Evolutionary conservation across 2,888 invertebrate species (phyloP), one percentile per base, ranked within the genome.

Genomic region (Andrena chrysosceles): DNA sequence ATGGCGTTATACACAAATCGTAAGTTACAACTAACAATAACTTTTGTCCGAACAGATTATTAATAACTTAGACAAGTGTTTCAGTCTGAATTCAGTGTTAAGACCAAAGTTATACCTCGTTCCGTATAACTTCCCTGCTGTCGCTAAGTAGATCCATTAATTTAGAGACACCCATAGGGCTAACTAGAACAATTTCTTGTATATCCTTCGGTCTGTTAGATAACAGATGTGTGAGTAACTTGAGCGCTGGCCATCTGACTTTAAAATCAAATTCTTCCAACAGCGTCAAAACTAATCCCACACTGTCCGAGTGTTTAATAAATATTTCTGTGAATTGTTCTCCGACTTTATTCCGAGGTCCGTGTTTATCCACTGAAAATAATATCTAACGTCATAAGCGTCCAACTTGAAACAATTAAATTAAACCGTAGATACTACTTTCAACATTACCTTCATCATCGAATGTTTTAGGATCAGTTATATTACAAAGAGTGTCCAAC

Each of bases 271-370:
- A 99, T 93, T 99, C 99, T 93, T 99, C 99, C 64, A 99, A 94
- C 79, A 98, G 96, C 77, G 97, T 96, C 87, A 99, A 94, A 0
- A 99, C 95, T 31, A 98, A 94, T 64, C 96, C 95, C 10, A 99
- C 96, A 94, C 98, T 98, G 87, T 98, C 97, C 26, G 96, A 95
- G 89, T 97, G 97, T 94, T 99, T 99, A 48, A 99, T 97, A 93
- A 99, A 99, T 96, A 99, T 99, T 94, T 99, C 99, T 0, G 99
- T 99, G 94, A 99, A 99, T 91, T 98, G 98, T 92, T 97, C 97
- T 0, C 98, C 98, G 33, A 98, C 96, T 93, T 97, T 97, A 74
- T 88, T 91, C 16, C 91, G 86, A 49, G 91, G 88, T 71, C 93
- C 92, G 60, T 93, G 90, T 59, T 93, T 92, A 2, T 93, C 91